Evolutionary conservation across 2,113 vertebrate genomes (phyloP), one percentile per base, ranked within the genome.

Genomic region (Rhagologus leucostigma): DNA sequence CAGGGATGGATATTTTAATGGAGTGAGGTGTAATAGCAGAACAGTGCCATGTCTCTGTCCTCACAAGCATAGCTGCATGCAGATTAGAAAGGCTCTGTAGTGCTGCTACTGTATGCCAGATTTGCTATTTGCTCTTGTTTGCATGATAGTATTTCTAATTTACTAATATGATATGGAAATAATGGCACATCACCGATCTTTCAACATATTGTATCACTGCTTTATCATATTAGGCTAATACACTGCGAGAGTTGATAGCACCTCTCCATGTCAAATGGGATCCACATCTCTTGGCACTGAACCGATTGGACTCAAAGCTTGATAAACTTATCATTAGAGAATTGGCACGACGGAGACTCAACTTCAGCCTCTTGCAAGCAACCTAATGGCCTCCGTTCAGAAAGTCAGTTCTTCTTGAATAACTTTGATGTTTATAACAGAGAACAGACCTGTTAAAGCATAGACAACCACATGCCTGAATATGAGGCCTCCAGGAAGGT

Each of bases 191-290:
- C 97, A 96, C 97, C 96, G 87, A 97, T 98, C 98, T 98, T 98
- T 98, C 98, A 98, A 97, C 95, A 77, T 98, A 97, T 98, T 98
- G 98, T 98, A 98, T 98, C 98, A 98, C 98, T 98, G 98, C 98
- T 98, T 98, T 98, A 98, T 98, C 96, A 53, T 98, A 98, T 98
- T 98, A 98, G 98, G 98, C 98, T 98, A 98, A 98, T 98, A 98
- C 97, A 98, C 98, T 98, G 96, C 98, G 97, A 98, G 98, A 98
- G 98, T 98, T 98, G 98, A 96, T 98, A 98, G 98, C 97, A 98
- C 97, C 97, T 98, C 98, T 98, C 98, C 98, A 98, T 98, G 98
- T 97, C 98, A 97, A 98, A 98, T 98, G 98, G 98, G 98, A 98
- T 98, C 97, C 97, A 97, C 98, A 98, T 98, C 98, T 98, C 97